These are phyloP conservation scores for Sinella curviseta DNA, from an alignment of 1,140 invertebrate species.

Conservation along the genomic window DNA sequence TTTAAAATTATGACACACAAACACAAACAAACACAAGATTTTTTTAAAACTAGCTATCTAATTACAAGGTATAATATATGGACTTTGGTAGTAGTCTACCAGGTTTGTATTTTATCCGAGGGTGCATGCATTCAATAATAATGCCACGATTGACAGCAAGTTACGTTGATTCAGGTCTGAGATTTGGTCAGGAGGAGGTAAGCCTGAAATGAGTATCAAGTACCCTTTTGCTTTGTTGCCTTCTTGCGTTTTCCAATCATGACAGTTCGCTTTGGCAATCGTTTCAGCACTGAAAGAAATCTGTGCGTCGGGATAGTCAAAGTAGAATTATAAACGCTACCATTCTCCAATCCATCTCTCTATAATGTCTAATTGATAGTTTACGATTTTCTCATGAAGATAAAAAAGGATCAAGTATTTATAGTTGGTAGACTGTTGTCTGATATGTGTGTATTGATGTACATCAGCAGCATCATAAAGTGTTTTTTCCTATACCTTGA, in stretches of 20 bases:
- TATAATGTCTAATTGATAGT: not conserved
- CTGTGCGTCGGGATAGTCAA: not conserved
- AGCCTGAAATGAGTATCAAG: too few species aligned
- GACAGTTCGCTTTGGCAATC: not conserved
- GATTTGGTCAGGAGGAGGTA: too few species aligned
- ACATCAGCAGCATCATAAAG: too few species aligned
- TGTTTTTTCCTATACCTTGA: too few species aligned
- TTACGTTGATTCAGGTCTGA: too few species aligned
- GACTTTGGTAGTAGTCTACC: not conserved
- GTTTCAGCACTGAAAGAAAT: not conserved
- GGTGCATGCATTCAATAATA: not conserved
- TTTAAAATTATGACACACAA: not conserved
- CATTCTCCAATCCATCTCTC: not conserved
- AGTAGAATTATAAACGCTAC: not conserved
- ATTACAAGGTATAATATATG: not conserved
- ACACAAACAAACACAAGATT: not conserved
- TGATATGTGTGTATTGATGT: too few species aligned
- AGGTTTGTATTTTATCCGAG: not conserved
- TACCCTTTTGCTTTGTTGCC: too few species aligned
- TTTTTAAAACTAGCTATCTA: not conserved
- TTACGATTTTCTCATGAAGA: not conserved
- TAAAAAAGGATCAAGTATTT: not conserved
- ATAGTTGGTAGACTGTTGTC: too few species aligned
- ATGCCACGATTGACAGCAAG: not conserved
- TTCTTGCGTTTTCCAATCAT: not conserved